A percentile compares a stretch with the other conserved stretches of the same genome.
Conservation (phyloP, 2,113 vertebrate species). For the Oryctolagus cuniculus region DNA sequence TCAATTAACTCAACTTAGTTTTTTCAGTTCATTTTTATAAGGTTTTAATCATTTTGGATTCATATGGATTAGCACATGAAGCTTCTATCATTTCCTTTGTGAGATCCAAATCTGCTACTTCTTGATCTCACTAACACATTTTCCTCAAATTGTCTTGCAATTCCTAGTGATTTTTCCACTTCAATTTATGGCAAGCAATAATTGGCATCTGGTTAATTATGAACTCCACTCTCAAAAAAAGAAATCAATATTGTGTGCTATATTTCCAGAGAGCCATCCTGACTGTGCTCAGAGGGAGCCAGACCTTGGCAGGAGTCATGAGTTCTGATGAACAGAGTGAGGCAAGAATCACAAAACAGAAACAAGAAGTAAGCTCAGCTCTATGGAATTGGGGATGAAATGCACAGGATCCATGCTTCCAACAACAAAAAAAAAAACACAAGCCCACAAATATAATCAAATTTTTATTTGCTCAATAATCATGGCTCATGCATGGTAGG, state of each 20-base stretch:
- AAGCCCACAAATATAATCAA: background rate
- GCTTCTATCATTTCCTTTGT: background rate
- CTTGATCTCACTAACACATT: background rate
- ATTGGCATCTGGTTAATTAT: slow-evolving; percentile 36
- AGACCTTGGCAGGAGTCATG: background rate
- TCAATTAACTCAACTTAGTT: slow-evolving; percentile 16
- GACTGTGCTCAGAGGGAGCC: background rate
- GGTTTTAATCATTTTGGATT: background rate
- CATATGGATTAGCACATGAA: background rate
- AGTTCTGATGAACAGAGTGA: background rate
- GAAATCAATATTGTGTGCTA: background rate
- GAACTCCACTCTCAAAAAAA: slow-evolving; percentile 40
- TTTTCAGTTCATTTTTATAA: background rate
- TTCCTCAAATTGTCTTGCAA: slow-evolving; percentile 1
- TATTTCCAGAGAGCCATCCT: background rate
- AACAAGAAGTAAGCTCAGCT: background rate
- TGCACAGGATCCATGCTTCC: background rate
- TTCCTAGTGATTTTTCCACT: slow-evolving; percentile 34
- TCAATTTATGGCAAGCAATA: slow-evolving; percentile 41
- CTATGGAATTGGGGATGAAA: background rate
- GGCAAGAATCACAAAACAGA: background rate
- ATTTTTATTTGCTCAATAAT: slow-evolving; percentile 17
- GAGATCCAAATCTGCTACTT: slow-evolving; percentile 7
- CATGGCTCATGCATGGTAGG: background rate
- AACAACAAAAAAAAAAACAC: background rate